Evolutionary conservation across 92 coral and sea anemone genomes (phyloP), one percentile per base, ranked within the genome.

Genomic region (Phenganax subtilis): DNA sequence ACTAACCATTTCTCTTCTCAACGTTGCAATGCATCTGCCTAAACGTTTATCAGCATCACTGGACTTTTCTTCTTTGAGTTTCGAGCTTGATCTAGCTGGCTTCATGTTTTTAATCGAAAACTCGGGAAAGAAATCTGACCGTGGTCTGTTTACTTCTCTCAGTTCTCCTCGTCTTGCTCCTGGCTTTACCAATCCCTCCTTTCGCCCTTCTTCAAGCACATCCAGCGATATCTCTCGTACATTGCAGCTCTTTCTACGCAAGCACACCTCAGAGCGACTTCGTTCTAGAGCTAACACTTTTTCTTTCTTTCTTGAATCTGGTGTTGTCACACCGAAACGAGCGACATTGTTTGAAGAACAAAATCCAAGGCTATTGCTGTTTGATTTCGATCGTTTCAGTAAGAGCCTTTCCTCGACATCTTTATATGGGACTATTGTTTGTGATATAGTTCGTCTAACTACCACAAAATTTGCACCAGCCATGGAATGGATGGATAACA

Each of bases 341-440:
- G 61, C 74, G 20, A 79, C 73, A 64, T 67, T 79, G 74, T 47
- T 79, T 64, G 74, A 52, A 10, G 83, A 63, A 27, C 62, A 51
- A 76, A 55, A 57, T 25, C 62, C 57, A 7, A 79, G 59, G 57
- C 83, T 67, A 62, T 28, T 51, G 16, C 61, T 62, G 51, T 28
- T 31, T 14, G 59, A 9, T 57, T 31, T 55, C 20, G 62, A 79
- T 54, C 83, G 69, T 61, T 56, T 79, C 72, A 79, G 28, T 71
- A 37, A 12, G 8, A 79, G 62, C 53, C 55, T 47, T 52, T 79
- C 83, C 12, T 79, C 73, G 31, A 79, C 83, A 25, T 79, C 83
- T 53, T 79, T 79, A 14, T 63, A 79, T 60, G 83, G 83, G 62
- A 79, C 83, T 17, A 79, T 27, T n/a, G 74, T 79, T 79, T 79